Base-by-base conservation (phyloP, 1,140 invertebrate genomes). In the Spodoptera litura region DNA sequence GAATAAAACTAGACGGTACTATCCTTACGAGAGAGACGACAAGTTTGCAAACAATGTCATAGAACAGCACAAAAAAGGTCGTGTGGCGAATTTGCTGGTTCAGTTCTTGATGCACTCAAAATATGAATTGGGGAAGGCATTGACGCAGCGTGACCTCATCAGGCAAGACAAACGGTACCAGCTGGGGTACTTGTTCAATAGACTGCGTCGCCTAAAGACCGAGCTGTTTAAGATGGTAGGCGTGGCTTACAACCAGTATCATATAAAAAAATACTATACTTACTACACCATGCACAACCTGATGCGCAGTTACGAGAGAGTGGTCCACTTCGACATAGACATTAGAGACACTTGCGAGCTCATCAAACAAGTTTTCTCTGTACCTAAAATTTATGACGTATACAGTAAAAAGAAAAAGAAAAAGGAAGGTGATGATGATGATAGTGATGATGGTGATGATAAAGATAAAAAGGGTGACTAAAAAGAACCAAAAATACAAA, bases 151-250 rank as follows among this genome's bases (percentile, higher is more conserved):
- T 10, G 25, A 81, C 2, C 20, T 11, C 0, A 51, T 83, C 11
- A 70, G 84, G 6, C 2, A 20, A 0, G 82, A 83, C 15, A 83
- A 78, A 38, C 58, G 83, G 53, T 90, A 89, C 53, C 85, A 82
- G 72, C 68, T 91, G 3, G 89, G 89, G 0, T 90, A 87, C 52
- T 79, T 89, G 0, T 86, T 89, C 49, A 89, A 87, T 55, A 84
- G 87, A 55, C 11, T 90, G 51, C 76, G 83, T 11, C 68, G 82
- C 1, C n/a, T 90, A 20, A 81, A 78, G 12, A 78, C 72, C 9
- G 87, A 90, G 62, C 85, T 85, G 38, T 35, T 81, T 52, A 89
- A 89, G 58, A 51, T 87, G 44, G 58, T 82, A 0, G 68, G 25
- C 0, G 49, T 51, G 9, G 78, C 75, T 2, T 53, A 59, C 27